Conservation (phyloP, 2,888 invertebrate species). For the Phortica okadai region DNA sequence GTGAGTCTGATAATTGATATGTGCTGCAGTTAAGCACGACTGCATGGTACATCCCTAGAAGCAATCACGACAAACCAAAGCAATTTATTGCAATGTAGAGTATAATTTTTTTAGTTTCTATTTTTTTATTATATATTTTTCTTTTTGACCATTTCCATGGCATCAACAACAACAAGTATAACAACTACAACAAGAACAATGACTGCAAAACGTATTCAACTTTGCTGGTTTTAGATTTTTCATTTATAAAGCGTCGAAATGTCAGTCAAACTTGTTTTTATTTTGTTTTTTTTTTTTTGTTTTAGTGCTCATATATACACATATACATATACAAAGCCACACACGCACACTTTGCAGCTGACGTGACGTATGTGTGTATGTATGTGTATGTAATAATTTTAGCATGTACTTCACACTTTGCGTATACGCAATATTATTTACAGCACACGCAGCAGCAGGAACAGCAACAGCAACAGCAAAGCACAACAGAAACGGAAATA, state of each 20-base stretch:
- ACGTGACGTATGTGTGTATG: not conserved
- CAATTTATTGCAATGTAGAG: not conserved
- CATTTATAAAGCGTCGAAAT: not conserved
- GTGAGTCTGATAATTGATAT: no score
- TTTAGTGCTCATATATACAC: not conserved
- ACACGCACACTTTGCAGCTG: not conserved
- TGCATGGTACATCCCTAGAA: not conserved
- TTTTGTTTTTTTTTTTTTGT: not conserved
- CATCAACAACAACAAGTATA: not conserved
- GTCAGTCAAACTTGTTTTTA: not conserved
- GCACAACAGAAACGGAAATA: not conserved
- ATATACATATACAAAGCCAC: not conserved
- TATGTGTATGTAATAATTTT: not conserved
- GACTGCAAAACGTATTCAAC: not conserved
- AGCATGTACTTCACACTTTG: conserved; percentile 9
- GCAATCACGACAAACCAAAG: not conserved
- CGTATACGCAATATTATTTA: conserved; percentile 15
- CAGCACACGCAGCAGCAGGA: not conserved
- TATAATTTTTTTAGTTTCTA: not conserved
- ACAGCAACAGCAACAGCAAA: not conserved
- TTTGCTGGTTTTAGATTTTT: not conserved
- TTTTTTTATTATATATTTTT: not conserved
- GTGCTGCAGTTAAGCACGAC: not conserved
- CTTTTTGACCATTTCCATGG: not conserved
- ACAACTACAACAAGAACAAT: not conserved